Percentiles rank a stretch among this genome's conserved stretches.
These are phyloP conservation scores for Geococcyx californianus DNA, from an alignment of 2,113 vertebrate species.

Conservation along the genomic window DNA sequence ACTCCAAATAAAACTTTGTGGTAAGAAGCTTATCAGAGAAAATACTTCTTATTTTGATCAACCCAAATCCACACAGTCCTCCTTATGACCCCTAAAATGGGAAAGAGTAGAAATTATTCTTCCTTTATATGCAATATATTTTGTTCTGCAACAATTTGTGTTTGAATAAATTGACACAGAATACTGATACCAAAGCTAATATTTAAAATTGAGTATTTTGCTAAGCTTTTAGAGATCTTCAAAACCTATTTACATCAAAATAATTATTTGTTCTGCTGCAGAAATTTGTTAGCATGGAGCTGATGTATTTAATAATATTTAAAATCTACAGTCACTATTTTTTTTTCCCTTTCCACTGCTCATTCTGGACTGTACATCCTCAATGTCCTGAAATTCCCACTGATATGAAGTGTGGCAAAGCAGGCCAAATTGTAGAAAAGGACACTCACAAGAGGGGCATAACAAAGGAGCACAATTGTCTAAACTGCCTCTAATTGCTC, in stretches of 20 bases:
- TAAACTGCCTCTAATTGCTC: slow-evolving; percentile 74
- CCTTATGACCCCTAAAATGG: not conserved
- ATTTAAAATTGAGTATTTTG: slow-evolving; percentile 22
- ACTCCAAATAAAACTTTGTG: not conserved
- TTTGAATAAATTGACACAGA: not conserved
- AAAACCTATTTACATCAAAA: slow-evolving; percentile 22
- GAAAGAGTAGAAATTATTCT: not conserved
- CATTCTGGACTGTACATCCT: not conserved
- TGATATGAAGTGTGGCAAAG: not conserved
- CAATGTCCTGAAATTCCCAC: not conserved
- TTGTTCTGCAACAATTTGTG: not conserved
- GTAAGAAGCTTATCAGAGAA: not conserved
- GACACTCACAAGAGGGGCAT: not conserved
- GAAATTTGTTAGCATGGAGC: not conserved
- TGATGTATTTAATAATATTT: not conserved
- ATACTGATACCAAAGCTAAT: not conserved
- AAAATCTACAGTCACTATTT: not conserved
- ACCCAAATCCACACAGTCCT: not conserved
- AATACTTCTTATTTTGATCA: not conserved
- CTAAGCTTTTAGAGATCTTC: not conserved
- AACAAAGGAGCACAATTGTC: not conserved
- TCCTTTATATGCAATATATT: not conserved
- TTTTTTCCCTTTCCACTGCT: not conserved
- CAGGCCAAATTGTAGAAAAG: not conserved
- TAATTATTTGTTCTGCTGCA: not conserved